Conservation (phyloP, 2,888 invertebrate species). For the Allophyes oxyacanthae region DNA sequence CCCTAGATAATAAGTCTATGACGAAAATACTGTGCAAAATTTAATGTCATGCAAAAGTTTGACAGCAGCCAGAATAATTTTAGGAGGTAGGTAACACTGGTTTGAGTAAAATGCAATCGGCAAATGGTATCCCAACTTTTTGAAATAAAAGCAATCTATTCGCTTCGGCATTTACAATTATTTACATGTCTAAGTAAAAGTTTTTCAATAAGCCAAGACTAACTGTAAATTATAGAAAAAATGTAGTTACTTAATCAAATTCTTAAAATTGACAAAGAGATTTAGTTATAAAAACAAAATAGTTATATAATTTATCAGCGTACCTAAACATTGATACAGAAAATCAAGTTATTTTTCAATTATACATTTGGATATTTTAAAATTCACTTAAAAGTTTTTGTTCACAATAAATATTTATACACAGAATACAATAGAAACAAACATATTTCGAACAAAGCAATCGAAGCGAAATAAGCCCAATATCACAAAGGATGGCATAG, state of each 20-base stretch:
- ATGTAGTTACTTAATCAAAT: too few species aligned
- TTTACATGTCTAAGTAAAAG: constrained; percentile 1
- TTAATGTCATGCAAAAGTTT: constrained; percentile 43
- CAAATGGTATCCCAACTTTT: constrained; percentile 15
- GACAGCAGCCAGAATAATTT: constrained; percentile 30
- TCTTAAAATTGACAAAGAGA: too few species aligned
- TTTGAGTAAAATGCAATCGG: constrained; percentile 4
- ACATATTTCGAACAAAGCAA: too few species aligned
- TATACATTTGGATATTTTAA: neutral
- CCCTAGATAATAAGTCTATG: too few species aligned
- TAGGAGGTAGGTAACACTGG: constrained; percentile 9
- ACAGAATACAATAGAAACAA: neutral
- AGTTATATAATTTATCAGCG: too few species aligned
- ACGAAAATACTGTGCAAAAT: constrained; percentile 52
- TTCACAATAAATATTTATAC: neutral
- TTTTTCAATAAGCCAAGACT: neutral
- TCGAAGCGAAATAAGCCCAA: too few species aligned
- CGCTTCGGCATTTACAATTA: neutral
- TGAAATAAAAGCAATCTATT: neutral
- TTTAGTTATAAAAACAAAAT: too few species aligned
- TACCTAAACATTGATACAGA: neutral
- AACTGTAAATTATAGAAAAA: neutral
- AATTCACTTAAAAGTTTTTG: neutral
- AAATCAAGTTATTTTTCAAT: neutral
- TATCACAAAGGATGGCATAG: too few species aligned